Evolutionary conservation across 2,888 invertebrate genomes (phyloP), one percentile per base, ranked within the genome.

Genomic region (Thymelicus sylvestris): DNA sequence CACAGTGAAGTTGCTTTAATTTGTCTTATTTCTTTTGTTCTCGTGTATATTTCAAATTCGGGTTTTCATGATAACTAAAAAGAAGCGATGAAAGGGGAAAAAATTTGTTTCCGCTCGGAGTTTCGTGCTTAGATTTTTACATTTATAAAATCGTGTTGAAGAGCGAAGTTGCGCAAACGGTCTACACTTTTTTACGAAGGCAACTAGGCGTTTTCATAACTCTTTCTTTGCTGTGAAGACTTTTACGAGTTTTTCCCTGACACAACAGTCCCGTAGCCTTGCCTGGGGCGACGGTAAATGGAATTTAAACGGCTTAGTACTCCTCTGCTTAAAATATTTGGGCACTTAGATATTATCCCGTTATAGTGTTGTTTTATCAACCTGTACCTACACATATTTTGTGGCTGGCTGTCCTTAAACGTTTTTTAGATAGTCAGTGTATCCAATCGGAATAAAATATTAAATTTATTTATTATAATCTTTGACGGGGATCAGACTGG

Each of bases 191-290:
- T 90, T 87, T 86, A 81, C 79, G 78, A 78, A 78, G 83, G 84
- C 84, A 91, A 92, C 85, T 92, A 90, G 81, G 84, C 87, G 83
- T 88, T 91, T 91, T 91, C 88, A 89, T 89, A 92, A 92, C 90
- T 91, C 91, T 86, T 88, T 87, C 85, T 85, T 88, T 85, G 83
- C 81, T 81, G 79, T 80, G 78, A 81, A 82, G 88, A 88, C 84
- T 89, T 89, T 86, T 83, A 84, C 85, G 89, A 91, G 87, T 89
- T 90, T 91, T 83, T 78, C 76, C 88, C 87, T 89, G 89, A 89
- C 86, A 83, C 82, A 86, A 85, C 86, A 84, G 80, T 79, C 78
- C 80, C 74, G 59, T 65, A 66, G 71, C 74, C 71, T 75, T 59
- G 76, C 76, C 75, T 76, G 74, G 66, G 70, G 74, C 67, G 68